A percentile compares a stretch with the other conserved stretches of the same genome.
Conservation (phyloP, 2,797 vertebrate species). For the Xiphophorus birchmanni region DNA sequence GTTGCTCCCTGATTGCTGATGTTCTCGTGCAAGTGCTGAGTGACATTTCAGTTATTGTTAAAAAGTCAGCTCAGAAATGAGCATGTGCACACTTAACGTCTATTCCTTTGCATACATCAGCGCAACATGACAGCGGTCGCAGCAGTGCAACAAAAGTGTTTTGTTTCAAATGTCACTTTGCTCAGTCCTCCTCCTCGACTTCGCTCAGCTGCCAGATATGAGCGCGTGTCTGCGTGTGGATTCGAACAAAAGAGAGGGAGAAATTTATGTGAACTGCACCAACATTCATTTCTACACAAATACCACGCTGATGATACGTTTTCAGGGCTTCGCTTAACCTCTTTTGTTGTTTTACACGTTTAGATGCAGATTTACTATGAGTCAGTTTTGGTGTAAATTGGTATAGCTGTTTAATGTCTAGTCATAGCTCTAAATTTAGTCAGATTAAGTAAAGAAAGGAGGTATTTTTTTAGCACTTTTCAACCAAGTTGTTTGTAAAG, state of each 20-base stretch:
- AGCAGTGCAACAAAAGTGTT: slow-evolving; percentile 58
- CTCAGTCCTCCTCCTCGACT: slow-evolving; percentile 45
- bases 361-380: slow-evolving; percentile 7
- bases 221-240: neutral
- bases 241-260: slow-evolving; percentile 39
- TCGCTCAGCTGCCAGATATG: slow-evolving; percentile 19
- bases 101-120: slow-evolving; percentile 40
- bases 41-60: slow-evolving; percentile 55
- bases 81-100: slow-evolving; percentile 16
- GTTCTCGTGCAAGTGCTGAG: slow-evolving; percentile 10
- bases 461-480: neutral
- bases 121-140: slow-evolving; percentile 53
- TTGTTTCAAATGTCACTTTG: slow-evolving; percentile 74
- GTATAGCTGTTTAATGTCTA: neutral
- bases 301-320: slow-evolving; percentile 18
- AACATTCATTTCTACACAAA: slow-evolving; percentile 21
- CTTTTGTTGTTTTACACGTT: slow-evolving; percentile 39
- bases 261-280: slow-evolving; percentile 22
- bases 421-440: neutral
- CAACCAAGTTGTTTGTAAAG: neutral
- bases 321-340: slow-evolving; percentile 26
- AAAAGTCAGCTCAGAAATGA: slow-evolving; percentile 40
- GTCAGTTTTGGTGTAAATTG: neutral
- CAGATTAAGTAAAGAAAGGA: neutral
- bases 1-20: slow-evolving; percentile 47